phyloP scores from a whole-genome alignment of 2,888 invertebrate species.

The Ophion obscuratus region DNA sequence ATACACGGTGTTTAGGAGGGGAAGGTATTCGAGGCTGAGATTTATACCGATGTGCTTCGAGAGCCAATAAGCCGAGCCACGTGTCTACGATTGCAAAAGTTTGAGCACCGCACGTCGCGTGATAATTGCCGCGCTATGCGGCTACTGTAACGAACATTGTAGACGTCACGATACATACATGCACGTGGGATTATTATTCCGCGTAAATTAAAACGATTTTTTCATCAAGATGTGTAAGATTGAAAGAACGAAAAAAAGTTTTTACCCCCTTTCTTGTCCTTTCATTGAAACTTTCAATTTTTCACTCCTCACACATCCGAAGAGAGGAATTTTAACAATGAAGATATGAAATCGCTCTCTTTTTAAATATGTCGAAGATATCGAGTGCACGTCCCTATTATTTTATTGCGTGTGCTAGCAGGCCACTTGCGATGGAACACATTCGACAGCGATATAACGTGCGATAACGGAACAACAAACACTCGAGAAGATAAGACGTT shows the following conservation, averaged over 20 bases:
- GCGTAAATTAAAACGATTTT: background rate
- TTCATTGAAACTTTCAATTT: background rate
- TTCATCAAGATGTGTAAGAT: background rate
- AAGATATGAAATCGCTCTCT: conserved; percentile 12
- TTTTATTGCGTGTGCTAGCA: conserved; percentile 39
- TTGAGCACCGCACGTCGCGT: conserved; percentile 33
- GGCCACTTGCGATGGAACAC: conserved; percentile 26
- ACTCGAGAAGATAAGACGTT: conserved; percentile 65
- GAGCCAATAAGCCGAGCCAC: conserved; percentile 23
- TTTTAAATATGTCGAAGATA: conserved; percentile 36
- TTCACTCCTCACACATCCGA: background rate
- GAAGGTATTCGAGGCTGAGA: conserved; percentile 28
- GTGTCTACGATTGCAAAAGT: conserved; percentile 35
- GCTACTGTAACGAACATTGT: background rate
- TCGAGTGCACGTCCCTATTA: conserved; percentile 39
- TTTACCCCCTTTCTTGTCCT: background rate
- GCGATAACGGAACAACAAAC: conserved; percentile 66
- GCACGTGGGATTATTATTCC: background rate
- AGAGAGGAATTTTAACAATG: conserved; percentile 3
- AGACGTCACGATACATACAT: background rate
- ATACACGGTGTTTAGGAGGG: background rate
- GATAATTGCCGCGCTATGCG: conserved; percentile 35
- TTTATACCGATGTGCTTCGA: conserved; percentile 22
- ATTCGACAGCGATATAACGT: conserved; percentile 66
- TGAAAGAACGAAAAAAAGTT: background rate